These are phyloP conservation scores for Rhynchophorus ferrugineus DNA, from an alignment of 1,140 invertebrate species.

Conservation along the genomic window DNA sequence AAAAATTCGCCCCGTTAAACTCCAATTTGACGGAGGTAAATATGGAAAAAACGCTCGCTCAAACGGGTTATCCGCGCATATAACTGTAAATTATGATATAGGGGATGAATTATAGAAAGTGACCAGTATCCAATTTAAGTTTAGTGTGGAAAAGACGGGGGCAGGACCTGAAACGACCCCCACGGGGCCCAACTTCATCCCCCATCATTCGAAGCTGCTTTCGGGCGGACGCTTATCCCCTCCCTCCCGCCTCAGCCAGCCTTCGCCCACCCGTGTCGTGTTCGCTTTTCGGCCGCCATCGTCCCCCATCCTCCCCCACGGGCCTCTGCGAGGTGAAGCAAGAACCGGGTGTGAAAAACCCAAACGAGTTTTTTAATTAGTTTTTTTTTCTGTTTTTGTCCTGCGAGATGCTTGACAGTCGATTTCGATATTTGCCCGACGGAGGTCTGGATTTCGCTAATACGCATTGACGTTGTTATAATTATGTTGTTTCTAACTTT, in stretches of 20 bases:
- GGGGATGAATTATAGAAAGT: constrained; percentile 42
- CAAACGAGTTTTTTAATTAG: neutral
- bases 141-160: constrained; percentile 39
- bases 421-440: too few relatives aligned
- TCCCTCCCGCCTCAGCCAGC: neutral
- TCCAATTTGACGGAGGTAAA: constrained; percentile 12
- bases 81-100: constrained; percentile 39
- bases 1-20: constrained; percentile 4
- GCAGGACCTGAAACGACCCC: constrained; percentile 38
- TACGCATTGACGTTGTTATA: too few relatives aligned
- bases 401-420: too few relatives aligned
- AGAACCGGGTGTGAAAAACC: neutral
- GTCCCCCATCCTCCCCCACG: neutral
- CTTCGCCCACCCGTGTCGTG: constrained; percentile 8
- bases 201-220: constrained; percentile 18
- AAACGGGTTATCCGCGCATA: constrained; percentile 27
- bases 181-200: constrained; percentile 38
- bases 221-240: neutral
- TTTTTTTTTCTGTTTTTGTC: too few relatives aligned
- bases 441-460: too few relatives aligned
- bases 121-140: constrained; percentile 43
- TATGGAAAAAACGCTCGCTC: constrained; percentile 17
- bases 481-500: too few relatives aligned
- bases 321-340: neutral
- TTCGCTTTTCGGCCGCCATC: neutral